A percentile compares a stretch with the other conserved stretches of the same genome.
Evolutionary conservation across 1,140 invertebrate genomes (phyloP).

Genomic region (Tenebrio molitor): DNA sequence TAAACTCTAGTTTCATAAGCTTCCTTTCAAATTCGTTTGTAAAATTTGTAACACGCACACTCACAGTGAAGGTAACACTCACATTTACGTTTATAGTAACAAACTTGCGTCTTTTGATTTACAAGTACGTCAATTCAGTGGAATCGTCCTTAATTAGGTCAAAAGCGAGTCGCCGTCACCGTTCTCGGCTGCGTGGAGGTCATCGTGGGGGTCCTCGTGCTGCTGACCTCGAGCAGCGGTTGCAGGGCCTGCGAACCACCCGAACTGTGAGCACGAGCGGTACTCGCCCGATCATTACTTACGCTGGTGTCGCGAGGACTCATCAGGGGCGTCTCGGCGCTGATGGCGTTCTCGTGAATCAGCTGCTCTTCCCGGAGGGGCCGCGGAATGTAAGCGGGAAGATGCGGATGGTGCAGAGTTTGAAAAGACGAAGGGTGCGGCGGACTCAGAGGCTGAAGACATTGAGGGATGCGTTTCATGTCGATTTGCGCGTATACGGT

Average conservation of each 20-base stretch:
- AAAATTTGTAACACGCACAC: conserved; percentile 41
- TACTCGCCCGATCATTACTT: too few relatives aligned
- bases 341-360: conserved; percentile 61
- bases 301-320: conserved; percentile 61
- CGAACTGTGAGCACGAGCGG: not conserved
- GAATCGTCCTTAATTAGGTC: conserved; percentile 63
- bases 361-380: conserved; percentile 61
- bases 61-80: conserved; percentile 50
- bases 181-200: conserved; percentile 62
- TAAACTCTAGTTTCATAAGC: conserved; percentile 22
- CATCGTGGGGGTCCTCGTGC: conserved; percentile 57
- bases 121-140: conserved; percentile 60
- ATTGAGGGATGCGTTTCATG: conserved; percentile 61
- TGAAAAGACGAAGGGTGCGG: conserved; percentile 63
- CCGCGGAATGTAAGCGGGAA: conserved; percentile 62
- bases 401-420: conserved; percentile 63
- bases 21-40: not conserved
- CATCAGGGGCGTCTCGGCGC: conserved; percentile 62
- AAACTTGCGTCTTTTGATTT: conserved; percentile 46
- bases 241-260: conserved; percentile 59
- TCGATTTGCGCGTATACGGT: conserved; percentile 70
- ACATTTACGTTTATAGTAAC: conserved; percentile 43
- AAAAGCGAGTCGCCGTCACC: conserved; percentile 65
- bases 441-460: conserved; percentile 59
- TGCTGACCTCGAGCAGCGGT: conserved; percentile 60